Evolutionary conservation across 2,888 invertebrate species (phyloP).

Genomic region (Amphipoea oculea): DNA sequence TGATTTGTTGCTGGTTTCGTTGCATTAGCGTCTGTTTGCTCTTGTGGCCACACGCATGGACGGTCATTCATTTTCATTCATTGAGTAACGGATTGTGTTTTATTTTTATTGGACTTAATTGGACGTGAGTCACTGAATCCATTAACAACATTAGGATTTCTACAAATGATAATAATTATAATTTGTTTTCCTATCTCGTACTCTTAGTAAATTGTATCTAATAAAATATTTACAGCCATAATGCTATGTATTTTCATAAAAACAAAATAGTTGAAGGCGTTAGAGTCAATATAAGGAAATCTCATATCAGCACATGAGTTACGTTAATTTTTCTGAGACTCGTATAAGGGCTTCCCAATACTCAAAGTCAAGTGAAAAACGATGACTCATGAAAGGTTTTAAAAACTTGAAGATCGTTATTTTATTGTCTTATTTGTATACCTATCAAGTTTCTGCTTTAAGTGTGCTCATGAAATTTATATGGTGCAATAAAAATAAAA

Average conservation of each 20-base stretch:
- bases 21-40: conserved; percentile 73
- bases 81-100: conserved; percentile 68
- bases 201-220: not conserved
- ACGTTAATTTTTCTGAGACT: conserved; percentile 8
- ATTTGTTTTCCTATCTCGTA: not conserved
- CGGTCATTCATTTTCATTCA: conserved; percentile 74
- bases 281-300: conserved; percentile 4
- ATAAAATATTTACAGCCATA: not conserved
- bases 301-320: not conserved
- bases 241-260: not conserved
- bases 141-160: conserved; percentile 40
- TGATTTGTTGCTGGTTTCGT: conserved; percentile 77
- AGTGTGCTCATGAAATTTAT: conserved; percentile 61
- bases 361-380: conserved; percentile 20
- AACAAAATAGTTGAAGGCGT: not conserved
- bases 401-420: conserved; percentile 25
- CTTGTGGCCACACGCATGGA: conserved; percentile 67
- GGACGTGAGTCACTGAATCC: conserved; percentile 55
- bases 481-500: conserved; percentile 66
- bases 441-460: conserved; percentile 62
- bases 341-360: conserved; percentile 6
- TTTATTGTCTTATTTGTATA: conserved; percentile 48
- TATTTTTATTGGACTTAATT: conserved; percentile 71
- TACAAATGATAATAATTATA: conserved; percentile 3
- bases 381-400: conserved; percentile 27